Evolutionary conservation across 2,888 invertebrate genomes (phyloP).

Genomic region (Smittia sp.): DNA sequence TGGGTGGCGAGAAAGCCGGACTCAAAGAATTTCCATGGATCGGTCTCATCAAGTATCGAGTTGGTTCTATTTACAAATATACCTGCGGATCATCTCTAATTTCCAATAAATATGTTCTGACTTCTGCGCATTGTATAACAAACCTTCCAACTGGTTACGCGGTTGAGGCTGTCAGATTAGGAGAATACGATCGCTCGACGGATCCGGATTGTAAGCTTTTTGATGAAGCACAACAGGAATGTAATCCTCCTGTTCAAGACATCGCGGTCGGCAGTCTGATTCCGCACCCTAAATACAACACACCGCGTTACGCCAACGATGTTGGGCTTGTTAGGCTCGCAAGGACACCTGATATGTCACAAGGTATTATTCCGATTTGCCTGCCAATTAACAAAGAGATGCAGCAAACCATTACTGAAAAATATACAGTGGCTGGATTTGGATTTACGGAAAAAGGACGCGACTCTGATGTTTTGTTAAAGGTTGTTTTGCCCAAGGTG

Average conservation of each 20-base stretch:
- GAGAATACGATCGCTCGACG: slow-evolving; percentile 54
- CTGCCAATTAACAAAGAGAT: slow-evolving; percentile 22
- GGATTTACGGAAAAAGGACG: slow-evolving; percentile 33
- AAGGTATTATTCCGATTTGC: slow-evolving; percentile 37
- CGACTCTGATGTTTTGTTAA: slow-evolving; percentile 45
- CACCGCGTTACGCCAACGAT: slow-evolving; percentile 53
- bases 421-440: slow-evolving; percentile 36
- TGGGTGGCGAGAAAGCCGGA: slow-evolving; percentile 54
- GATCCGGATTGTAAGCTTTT: slow-evolving; percentile 46
- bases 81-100: slow-evolving; percentile 55
- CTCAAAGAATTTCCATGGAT: slow-evolving; percentile 59
- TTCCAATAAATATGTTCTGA: slow-evolving; percentile 55
- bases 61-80: slow-evolving; percentile 45
- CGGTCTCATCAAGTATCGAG: slow-evolving; percentile 56
- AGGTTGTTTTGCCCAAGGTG: slow-evolving; percentile 50
- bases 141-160: slow-evolving; percentile 23
- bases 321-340: slow-evolving; percentile 55
- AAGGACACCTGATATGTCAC: slow-evolving; percentile 50
- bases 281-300: slow-evolving; percentile 53
- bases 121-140: slow-evolving; percentile 57
- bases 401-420: background rate
- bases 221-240: slow-evolving; percentile 46
- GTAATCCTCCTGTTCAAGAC: slow-evolving; percentile 56
- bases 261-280: slow-evolving; percentile 53
- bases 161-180: slow-evolving; percentile 54